Percentiles rank a stretch among this genome's conserved stretches.
These are phyloP conservation scores for Pipistrellus nathusii DNA, from an alignment of 2,797 vertebrate genomes.

Conservation along the genomic window DNA sequence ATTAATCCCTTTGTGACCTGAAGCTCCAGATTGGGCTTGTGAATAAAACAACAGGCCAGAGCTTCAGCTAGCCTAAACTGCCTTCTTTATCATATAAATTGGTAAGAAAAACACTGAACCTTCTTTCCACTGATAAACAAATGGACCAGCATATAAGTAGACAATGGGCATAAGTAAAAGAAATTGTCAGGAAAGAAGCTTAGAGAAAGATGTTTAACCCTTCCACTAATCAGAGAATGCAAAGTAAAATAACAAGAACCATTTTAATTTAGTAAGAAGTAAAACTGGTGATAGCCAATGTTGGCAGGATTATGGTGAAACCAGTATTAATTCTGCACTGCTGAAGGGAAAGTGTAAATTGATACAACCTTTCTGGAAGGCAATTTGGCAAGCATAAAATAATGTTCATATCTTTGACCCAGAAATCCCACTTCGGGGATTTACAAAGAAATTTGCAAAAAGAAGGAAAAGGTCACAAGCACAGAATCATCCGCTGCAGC, in stretches of 20 bases:
- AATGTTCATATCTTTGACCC: slow-evolving; percentile 59
- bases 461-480: slow-evolving; percentile 48
- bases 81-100: slow-evolving; percentile 73
- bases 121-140: slow-evolving; percentile 64
- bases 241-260: slow-evolving; percentile 39
- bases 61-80: slow-evolving; percentile 62
- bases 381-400: slow-evolving; percentile 54
- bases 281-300: not conserved
- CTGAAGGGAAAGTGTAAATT: slow-evolving; percentile 24
- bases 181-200: not conserved
- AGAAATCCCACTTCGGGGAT: slow-evolving; percentile 70
- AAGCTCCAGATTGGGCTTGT: slow-evolving; percentile 80
- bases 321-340: not conserved
- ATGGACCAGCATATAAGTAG: slow-evolving; percentile 37
- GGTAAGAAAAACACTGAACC: slow-evolving; percentile 68
- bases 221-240: slow-evolving; percentile 23
- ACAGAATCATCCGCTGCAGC: not conserved
- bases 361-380: slow-evolving; percentile 53
- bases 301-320: slow-evolving; percentile 40
- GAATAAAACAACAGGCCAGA: slow-evolving; percentile 81
- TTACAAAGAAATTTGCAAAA: slow-evolving; percentile 59
- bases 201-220: slow-evolving; percentile 13
- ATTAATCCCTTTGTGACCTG: slow-evolving; percentile 82
- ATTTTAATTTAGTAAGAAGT: slow-evolving; percentile 51
- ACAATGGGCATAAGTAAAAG: not conserved